phyloP scores from a whole-genome alignment of 2,797 vertebrate genomes.

The Peromyscus aztecus region DNA sequence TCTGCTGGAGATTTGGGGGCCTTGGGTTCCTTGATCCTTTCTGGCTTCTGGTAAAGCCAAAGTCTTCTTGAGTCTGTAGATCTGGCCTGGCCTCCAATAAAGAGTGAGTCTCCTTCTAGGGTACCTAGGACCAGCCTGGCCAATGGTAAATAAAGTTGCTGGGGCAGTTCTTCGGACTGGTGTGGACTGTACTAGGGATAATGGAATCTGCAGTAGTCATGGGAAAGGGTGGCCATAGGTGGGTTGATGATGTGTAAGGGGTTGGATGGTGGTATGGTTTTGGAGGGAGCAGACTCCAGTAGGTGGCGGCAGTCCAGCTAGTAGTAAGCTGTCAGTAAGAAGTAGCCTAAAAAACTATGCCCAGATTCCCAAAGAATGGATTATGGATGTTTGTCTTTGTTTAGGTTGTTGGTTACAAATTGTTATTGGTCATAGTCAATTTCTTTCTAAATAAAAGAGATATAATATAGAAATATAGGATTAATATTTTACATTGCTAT shows the following conservation, averaged over 20 bases:
- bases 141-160: neutral
- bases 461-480: no score
- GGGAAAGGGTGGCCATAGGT: rapidly evolving
- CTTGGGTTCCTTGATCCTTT: neutral
- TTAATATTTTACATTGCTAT: no score
- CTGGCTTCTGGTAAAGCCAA: neutral
- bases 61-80: neutral
- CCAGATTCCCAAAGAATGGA: no score
- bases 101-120: neutral
- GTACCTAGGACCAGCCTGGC: neutral
- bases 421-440: no score
- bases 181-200: neutral
- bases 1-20: neutral
- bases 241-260: neutral
- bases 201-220: neutral
- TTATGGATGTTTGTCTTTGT: no score
- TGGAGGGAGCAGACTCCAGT: no score
- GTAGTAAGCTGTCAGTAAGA: no score
- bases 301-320: no score
- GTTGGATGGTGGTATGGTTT: no score
- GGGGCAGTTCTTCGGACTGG: neutral
- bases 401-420: no score
- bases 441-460: no score
- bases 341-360: no score
- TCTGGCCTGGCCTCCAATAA: neutral